Base-by-base conservation (phyloP, 2,113 vertebrate species). In the Atherinomorus stipes region DNA sequence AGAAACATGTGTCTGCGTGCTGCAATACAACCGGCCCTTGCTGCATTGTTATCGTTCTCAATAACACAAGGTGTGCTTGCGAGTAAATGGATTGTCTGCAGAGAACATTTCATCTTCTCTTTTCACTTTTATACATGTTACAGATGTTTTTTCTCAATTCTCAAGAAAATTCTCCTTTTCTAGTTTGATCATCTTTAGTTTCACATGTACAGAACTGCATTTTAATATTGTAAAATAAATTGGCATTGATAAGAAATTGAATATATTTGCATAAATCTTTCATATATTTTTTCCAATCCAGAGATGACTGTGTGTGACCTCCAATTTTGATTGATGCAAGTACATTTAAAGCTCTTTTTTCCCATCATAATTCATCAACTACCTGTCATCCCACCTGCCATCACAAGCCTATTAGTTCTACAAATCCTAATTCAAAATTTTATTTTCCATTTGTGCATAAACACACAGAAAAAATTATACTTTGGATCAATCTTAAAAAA, bases 41-140 rank as follows among this genome's bases (percentile, higher is more conserved):
- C 86, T 76, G 88, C 88, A 91, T 90, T 93, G 91, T 94, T 93
- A 93, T 94, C 86, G 82, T 92, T 93, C 89, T 86, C 91, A 91
- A 91, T 94, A 93, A 93, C 90, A 83, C 81, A 88, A 93, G 89
- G 90, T 93, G 87, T 91, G 90, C 89, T 90, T 90, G 85, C 74
- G 84, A 93, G 92, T 91, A 91, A 93, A 93, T 92, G 87, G 88
- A 90, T 88, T 89, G 91, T 90, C 89, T 88, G 82, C 62, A 81
- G 82, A 91, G 76, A 89, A 80, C 84, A 78, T 87, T 73, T 84
- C 70, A 86, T 74, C 64, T 63, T 70, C 21, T 74, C 63, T 76
- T 42, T 57, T 71, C 22, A 40, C 28, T n/a, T 74, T 51, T 61
- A 34, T 34, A 8, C 3, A 34, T 34, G 31, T 7, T 5, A 8